A percentile compares a stretch with the other conserved stretches of the same genome.
phyloP scores from a whole-genome alignment of 2,888 invertebrate genomes.

The Schrankia costaestrigalis region DNA sequence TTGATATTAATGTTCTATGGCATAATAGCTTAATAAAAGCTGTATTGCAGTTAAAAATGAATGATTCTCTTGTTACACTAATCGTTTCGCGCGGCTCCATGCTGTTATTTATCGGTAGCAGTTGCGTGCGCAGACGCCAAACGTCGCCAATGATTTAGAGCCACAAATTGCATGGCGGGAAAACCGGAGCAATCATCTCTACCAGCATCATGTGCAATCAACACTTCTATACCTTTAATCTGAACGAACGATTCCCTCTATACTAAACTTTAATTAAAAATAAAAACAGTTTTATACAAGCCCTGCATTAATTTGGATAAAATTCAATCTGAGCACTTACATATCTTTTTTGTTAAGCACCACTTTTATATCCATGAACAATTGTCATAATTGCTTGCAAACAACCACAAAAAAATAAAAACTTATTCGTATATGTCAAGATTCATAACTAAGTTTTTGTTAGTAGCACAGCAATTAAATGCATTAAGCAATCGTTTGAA shows the following conservation, averaged over 20 bases:
- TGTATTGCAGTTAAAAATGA: conserved; percentile 47
- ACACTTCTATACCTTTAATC: conserved; percentile 32
- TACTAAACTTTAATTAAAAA: conserved; percentile 1
- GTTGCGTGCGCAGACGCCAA: conserved; percentile 42
- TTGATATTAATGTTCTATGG: conserved; percentile 30
- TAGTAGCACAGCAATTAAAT: conserved; percentile 59
- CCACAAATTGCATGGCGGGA: conserved; percentile 72
- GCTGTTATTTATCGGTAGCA: conserved; percentile 76
- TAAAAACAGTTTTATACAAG: too few species aligned
- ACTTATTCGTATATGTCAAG: conserved; percentile 34
- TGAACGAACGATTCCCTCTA: neutral
- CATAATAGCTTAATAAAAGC: conserved; percentile 53
- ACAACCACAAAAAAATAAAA: conserved; percentile 32
- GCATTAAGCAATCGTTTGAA: conserved; percentile 64
- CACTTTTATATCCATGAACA: conserved; percentile 24
- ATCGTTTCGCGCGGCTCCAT: conserved; percentile 52
- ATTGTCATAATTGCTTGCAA: conserved; percentile 27
- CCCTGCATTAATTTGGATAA: too few species aligned
- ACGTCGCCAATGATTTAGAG: conserved; percentile 68
- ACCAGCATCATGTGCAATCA: conserved; percentile 53
- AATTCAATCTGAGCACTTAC: neutral
- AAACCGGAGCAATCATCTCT: conserved; percentile 52
- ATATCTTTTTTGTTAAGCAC: too few species aligned
- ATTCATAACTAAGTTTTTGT: conserved; percentile 43
- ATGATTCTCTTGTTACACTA: conserved; percentile 67